Conservation (phyloP, 2,888 invertebrate genomes). For the Leucania comma region DNA sequence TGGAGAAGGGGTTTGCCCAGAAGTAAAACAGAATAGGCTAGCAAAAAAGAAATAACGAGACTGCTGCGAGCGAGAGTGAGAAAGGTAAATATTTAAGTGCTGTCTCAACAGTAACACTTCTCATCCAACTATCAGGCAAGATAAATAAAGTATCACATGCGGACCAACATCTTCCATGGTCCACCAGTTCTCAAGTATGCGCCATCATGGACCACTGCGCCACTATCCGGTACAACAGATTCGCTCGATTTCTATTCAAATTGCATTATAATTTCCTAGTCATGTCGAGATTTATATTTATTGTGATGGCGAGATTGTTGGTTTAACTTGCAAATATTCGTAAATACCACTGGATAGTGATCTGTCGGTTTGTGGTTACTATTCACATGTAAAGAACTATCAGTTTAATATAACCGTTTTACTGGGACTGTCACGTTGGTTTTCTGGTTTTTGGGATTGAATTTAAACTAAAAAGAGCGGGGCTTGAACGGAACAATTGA, state of each 20-base stretch:
- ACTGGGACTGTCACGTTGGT: background rate
- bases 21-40: no score
- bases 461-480: background rate
- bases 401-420: background rate
- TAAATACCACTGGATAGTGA: slow-evolving; percentile 16
- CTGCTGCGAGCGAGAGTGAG: background rate
- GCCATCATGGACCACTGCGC: slow-evolving; percentile 63
- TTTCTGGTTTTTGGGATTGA: slow-evolving; percentile 1
- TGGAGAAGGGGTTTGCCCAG: no score
- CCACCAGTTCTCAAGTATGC: slow-evolving; percentile 62
- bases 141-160: slow-evolving; percentile 22
- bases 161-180: slow-evolving; percentile 57
- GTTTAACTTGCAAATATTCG: slow-evolving; percentile 37
- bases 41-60: no score
- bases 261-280: slow-evolving; percentile 54
- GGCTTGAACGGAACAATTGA: background rate
- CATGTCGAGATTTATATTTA: slow-evolving; percentile 37
- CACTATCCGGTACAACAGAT: slow-evolving; percentile 65
- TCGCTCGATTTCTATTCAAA: slow-evolving; percentile 67
- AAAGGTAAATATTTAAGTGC: background rate
- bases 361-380: slow-evolving; percentile 13
- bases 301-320: slow-evolving; percentile 31
- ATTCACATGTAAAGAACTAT: background rate
- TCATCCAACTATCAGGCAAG: background rate
- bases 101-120: background rate